These are phyloP conservation scores for Lithobates pipiens DNA, from an alignment of 2,797 vertebrate genomes.

Conservation along the genomic window DNA sequence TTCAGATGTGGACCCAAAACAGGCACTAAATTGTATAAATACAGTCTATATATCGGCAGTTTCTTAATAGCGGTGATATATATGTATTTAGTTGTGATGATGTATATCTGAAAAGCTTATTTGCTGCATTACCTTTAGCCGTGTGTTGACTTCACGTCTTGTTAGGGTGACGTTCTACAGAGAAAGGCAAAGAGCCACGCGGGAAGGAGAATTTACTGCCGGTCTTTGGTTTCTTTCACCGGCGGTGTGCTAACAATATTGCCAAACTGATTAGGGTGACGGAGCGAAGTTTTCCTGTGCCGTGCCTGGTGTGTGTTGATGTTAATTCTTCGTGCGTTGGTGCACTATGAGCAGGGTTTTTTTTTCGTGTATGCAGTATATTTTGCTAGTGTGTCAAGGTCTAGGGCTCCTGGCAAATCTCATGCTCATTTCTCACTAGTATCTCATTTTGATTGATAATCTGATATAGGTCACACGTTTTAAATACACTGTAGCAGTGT, in stretches of 20 bases:
- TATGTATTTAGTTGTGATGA: slow-evolving; percentile 70
- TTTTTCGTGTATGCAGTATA: slow-evolving; percentile 71
- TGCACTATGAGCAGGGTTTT: slow-evolving; percentile 68
- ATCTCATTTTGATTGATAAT: slow-evolving; percentile 57
- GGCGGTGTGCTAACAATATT: slow-evolving; percentile 74
- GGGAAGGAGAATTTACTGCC: slow-evolving; percentile 78
- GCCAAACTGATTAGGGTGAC: slow-evolving; percentile 41
- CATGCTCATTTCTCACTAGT: slow-evolving; percentile 71
- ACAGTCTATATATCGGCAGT: background rate
- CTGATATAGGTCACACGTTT: slow-evolving; percentile 34
- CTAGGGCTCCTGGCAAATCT: slow-evolving; percentile 68
- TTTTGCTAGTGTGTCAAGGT: slow-evolving; percentile 67
- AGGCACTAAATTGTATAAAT: background rate
- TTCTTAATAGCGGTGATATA: background rate
- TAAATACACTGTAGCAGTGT: background rate
- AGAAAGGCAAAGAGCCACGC: slow-evolving; percentile 74
- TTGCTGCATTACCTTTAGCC: slow-evolving; percentile 79
- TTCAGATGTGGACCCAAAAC: too few species aligned
- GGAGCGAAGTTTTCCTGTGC: slow-evolving; percentile 72
- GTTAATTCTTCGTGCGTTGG: slow-evolving; percentile 73
- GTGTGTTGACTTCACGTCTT: slow-evolving; percentile 81
- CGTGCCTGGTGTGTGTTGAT: slow-evolving; percentile 75
- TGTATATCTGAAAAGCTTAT: slow-evolving; percentile 80
- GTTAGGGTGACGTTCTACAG: slow-evolving; percentile 81
- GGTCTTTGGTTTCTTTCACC: slow-evolving; percentile 81